Base-by-base conservation (phyloP, 2,113 vertebrate species). In the Pelodiscus sinensis region DNA sequence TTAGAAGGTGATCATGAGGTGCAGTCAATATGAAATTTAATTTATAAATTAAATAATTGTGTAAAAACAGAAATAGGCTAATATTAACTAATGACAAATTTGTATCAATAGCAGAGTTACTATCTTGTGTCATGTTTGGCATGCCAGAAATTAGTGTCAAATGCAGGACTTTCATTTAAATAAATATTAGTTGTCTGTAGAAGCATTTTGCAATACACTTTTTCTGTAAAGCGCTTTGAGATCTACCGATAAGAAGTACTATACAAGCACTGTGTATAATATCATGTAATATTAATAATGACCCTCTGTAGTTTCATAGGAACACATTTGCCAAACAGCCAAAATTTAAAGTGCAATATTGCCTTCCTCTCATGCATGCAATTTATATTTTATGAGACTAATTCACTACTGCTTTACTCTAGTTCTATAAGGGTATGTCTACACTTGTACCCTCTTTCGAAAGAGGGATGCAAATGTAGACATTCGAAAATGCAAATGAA, bases 1-100 rank as follows among this genome's bases (percentile, higher is more conserved):
- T 94, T 90, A 91, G 71, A 86, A 85, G 12, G 14, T 78, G 90
- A 58, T 56, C 85, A 56, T 31, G 68, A 89, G 68, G 85, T 54
- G 82, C 81, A 90, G 11, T 2, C 54, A 89, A 92, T 96, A 81
- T 85, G 80, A 84, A 79, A 79, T 92, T 79, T 88, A 62, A 95
- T 95, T 96, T 86, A 80, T 93, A 89, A 86, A 90, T 94, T 87
- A 94, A 60, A 82, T 96, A 90, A 95, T 96, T 95, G 95, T 91
- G 95, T 82, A 96, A 86, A 81, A 95, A 93, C 24, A 89, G 81
- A 60, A 88, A 82, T 58, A 95, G 60, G 81, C 55, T 60, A 77
- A n/a, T 3, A 6, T 79, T 94, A 95, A 87, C 81, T 95, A 93
- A 82, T 52, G 27, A 94, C 95, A 96, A 95, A 58, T 1, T 2